phyloP scores from a whole-genome alignment of 2,797 vertebrate genomes.

The Menidia menidia region DNA sequence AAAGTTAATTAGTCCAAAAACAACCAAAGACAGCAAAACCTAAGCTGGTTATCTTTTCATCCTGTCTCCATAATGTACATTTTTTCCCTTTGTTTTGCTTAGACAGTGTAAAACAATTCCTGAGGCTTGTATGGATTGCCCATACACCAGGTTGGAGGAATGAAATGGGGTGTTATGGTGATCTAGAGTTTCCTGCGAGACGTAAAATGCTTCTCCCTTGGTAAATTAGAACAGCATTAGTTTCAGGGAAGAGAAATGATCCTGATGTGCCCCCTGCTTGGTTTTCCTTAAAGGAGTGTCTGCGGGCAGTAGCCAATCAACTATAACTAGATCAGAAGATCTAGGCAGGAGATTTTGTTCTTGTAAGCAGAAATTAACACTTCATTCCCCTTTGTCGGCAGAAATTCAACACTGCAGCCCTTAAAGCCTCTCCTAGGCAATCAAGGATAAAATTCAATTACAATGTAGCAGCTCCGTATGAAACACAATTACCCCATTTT shows the following conservation, averaged over 20 bases:
- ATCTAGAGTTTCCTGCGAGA: slow-evolving; percentile 83
- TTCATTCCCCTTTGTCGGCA: slow-evolving; percentile 87
- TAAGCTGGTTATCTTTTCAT: slow-evolving; percentile 73
- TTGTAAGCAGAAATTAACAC: slow-evolving; percentile 90
- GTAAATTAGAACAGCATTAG: slow-evolving; percentile 81
- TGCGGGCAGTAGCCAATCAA: slow-evolving; percentile 80
- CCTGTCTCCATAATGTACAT: slow-evolving; percentile 66
- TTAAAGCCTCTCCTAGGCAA: slow-evolving; percentile 74
- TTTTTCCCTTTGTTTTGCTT: slow-evolving; percentile 83
- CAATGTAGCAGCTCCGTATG: slow-evolving; percentile 63
- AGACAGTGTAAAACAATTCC: slow-evolving; percentile 88
- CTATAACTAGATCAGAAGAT: slow-evolving; percentile 82
- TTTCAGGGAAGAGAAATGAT: slow-evolving; percentile 79
- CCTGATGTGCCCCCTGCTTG: slow-evolving; percentile 66
- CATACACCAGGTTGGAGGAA: slow-evolving; percentile 71
- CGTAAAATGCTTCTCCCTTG: slow-evolving; percentile 71
- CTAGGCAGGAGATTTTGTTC: slow-evolving; percentile 79
- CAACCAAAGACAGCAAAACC: slow-evolving; percentile 73
- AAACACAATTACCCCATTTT: slow-evolving; percentile 80
- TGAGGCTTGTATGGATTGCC: slow-evolving; percentile 69
- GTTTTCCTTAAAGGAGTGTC: slow-evolving; percentile 83
- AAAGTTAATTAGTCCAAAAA: slow-evolving; percentile 67
- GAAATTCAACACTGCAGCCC: slow-evolving; percentile 84
- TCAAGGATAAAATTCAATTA: slow-evolving; percentile 78
- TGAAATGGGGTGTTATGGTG: slow-evolving; percentile 75